A percentile compares a stretch with the other conserved stretches of the same genome.
These are phyloP conservation scores for Columba livia DNA, from an alignment of 2,113 vertebrate species.

Conservation along the genomic window DNA sequence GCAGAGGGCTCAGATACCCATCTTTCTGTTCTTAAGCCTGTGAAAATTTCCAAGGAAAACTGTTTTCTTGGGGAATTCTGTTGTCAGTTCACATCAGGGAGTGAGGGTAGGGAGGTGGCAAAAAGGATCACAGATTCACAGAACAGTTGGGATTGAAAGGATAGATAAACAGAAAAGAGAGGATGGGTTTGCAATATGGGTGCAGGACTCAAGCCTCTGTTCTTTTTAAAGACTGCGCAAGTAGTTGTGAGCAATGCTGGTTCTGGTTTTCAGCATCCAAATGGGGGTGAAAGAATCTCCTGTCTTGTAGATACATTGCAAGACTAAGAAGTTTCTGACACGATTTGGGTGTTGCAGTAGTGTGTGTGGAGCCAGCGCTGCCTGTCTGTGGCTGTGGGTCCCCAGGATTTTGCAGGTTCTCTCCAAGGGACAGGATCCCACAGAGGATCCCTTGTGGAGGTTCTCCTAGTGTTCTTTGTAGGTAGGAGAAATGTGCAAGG, in stretches of 20 bases:
- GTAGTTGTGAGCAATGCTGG: neutral
- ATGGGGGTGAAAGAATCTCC: neutral
- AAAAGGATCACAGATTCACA: neutral
- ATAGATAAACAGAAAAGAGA: neutral
- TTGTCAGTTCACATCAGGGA: neutral
- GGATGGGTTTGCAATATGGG: neutral
- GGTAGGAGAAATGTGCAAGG: neutral
- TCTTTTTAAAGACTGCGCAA: neutral
- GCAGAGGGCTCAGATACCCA: neutral
- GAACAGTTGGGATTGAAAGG: no score
- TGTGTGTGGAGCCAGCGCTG: neutral
- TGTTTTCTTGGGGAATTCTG: neutral
- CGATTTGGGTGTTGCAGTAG: neutral
- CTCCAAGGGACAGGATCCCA: neutral
- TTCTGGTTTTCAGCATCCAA: neutral
- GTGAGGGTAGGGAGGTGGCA: neutral
- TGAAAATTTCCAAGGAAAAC: neutral
- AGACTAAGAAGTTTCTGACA: neutral
- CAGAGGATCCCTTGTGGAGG: neutral
- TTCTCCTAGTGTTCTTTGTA: neutral
- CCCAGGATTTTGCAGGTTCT: neutral
- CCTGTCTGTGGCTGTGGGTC: accelerated
- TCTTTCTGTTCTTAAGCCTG: neutral
- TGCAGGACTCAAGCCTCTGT: neutral
- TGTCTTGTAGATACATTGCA: neutral